Conservation (phyloP, 1,140 invertebrate species). For the Grapholita molesta region DNA sequence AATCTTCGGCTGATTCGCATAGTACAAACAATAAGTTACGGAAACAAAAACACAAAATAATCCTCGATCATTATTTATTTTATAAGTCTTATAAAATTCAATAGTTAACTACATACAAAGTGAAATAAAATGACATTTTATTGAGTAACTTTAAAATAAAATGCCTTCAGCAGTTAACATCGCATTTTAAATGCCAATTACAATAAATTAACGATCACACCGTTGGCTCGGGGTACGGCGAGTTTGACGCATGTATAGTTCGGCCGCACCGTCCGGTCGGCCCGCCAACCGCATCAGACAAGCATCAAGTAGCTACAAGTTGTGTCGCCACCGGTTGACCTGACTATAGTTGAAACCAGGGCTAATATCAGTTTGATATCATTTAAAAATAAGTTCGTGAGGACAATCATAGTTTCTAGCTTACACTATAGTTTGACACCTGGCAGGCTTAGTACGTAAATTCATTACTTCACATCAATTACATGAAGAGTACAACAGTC, state of each 20-base stretch:
- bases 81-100: conserved; percentile 71
- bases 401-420: background rate
- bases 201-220: conserved; percentile 31
- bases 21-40: background rate
- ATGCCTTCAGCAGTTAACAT: conserved; percentile 31
- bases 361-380: background rate
- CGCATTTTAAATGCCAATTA: conserved; percentile 50
- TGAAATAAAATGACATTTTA: conserved; percentile 33
- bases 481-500: background rate
- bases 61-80: conserved; percentile 53
- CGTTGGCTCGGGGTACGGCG: background rate
- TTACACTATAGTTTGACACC: conserved; percentile 1
- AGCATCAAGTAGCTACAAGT: no score
- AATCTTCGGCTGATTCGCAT: no score
- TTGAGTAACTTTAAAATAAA: conserved; percentile 28
- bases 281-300: background rate
- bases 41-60: conserved; percentile 20
- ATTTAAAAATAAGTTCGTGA: background rate
- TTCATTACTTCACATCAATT: background rate
- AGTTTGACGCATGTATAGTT: background rate
- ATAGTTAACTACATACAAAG: conserved; percentile 42
- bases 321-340: background rate
- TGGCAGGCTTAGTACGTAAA: background rate
- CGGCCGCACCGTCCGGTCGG: background rate
- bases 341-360: background rate